These are phyloP conservation scores for Drosophila rhopaloa DNA, from an alignment of 1,140 invertebrate species.

Conservation along the genomic window DNA sequence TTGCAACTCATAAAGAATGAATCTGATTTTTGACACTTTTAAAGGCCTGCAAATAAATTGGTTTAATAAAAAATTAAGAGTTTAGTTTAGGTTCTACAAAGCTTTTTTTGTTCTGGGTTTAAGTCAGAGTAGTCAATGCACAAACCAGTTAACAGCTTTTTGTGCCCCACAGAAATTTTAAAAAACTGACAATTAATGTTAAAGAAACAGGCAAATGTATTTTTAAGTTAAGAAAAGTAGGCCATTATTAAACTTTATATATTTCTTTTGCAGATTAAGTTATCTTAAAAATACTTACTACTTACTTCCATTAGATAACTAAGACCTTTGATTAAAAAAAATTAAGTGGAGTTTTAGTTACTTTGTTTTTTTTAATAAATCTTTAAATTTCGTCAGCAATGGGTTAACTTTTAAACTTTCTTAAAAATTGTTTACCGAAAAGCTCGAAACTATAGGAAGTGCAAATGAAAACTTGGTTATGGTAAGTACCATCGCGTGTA, in stretches of 20 bases:
- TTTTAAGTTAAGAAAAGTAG: too few relatives aligned
- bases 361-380: background rate
- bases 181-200: too few relatives aligned
- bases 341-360: too few relatives aligned
- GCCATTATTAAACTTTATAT: too few relatives aligned
- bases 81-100: slow-evolving; percentile 12
- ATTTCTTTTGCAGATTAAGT: too few relatives aligned
- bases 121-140: background rate
- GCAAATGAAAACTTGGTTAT: background rate
- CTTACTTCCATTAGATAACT: too few relatives aligned
- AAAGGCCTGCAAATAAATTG: slow-evolving; percentile 5
- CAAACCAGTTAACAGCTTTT: background rate
- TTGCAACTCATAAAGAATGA: slow-evolving; percentile 15
- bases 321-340: too few relatives aligned
- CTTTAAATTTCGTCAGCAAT: background rate
- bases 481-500: slow-evolving; percentile 8
- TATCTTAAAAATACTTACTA: too few relatives aligned
- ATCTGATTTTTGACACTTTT: slow-evolving; percentile 9
- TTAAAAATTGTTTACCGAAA: background rate
- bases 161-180: background rate
- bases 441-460: background rate
- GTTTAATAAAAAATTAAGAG: too few relatives aligned
- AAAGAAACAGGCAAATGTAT: too few relatives aligned
- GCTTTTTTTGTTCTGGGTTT: too few relatives aligned
- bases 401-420: background rate